Evolutionary conservation across 1,140 invertebrate genomes (phyloP), one percentile per base, ranked within the genome.

Genomic region (Tetragonula clypearis): DNA sequence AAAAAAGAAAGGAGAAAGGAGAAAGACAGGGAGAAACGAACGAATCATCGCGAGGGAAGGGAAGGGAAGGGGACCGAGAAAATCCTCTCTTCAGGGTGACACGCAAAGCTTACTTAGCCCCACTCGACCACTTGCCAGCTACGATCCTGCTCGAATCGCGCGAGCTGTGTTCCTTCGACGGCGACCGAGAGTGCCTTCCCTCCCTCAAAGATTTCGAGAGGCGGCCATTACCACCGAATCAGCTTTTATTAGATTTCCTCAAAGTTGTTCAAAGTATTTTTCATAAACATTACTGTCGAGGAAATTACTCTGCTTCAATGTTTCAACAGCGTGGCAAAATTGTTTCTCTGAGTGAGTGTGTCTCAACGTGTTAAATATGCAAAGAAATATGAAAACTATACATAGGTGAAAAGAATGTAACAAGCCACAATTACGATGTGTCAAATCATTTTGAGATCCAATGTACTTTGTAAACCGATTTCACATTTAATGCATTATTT

Each of bases 101-200:
- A 81, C 68, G 69, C 30, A 74, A 80, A 81, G 60, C 83, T 80
- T 65, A 79, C 78, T 80, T 65, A 73, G 65, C 66, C 56, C 41
- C 68, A 35, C 66, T 72, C 80, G 49, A 76, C 60, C 80, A 53
- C 35, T 72, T 41, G 71, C 72, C 56, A 73, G 55, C 71, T 65
- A 74, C 79, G 69, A 73, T 53, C 41, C 56, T 53, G 69, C n/a
- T 62, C n/a, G 35, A 73, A 41, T 82, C 23, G 65, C 26, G 65
- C 23, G 65, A 21, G 65, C 41, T 30, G 65, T 55, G 21, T 66
- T 79, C 66, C 78, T 79, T 41, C 53, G 21, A 23, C 12, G 19
- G 30, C 26, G 9, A 60, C n/a, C n/a, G 71, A 73, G 71, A 53
- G 53, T 49, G 41, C 41, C 60, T 30, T 4, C 60, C 60, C 60